phyloP scores from a whole-genome alignment of 2,888 invertebrate genomes.

The Eupithecia centaureata region DNA sequence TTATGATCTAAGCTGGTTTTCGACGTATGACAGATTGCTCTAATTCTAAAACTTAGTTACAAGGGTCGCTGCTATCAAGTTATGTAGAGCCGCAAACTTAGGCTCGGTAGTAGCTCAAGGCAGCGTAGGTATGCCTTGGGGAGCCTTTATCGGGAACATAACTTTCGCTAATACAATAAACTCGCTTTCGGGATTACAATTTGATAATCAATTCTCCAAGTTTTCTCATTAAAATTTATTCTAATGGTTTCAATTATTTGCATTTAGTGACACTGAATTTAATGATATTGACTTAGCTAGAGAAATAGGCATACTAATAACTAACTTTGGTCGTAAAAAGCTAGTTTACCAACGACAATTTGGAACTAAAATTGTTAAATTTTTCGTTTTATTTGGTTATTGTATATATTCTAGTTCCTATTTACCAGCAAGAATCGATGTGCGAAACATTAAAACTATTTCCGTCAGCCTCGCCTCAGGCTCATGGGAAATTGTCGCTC shows the following conservation, averaged over 20 bases:
- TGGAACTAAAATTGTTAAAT: not conserved
- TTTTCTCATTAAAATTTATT: slow-evolving; percentile 42
- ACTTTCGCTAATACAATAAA: slow-evolving; percentile 58
- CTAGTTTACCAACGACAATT: too few species aligned
- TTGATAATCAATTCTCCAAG: slow-evolving; percentile 56
- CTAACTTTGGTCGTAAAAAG: not conserved
- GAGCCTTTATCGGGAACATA: slow-evolving; percentile 52
- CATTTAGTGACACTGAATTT: slow-evolving; percentile 3
- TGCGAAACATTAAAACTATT: slow-evolving; percentile 27
- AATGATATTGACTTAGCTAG: not conserved
- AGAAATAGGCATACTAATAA: not conserved
- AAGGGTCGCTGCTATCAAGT: slow-evolving; percentile 66
- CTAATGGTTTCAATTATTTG: slow-evolving; percentile 23
- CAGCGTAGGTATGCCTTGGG: slow-evolving; percentile 39
- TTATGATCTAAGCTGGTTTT: slow-evolving; percentile 50
- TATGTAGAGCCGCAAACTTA: slow-evolving; percentile 61
- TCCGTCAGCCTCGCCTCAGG: slow-evolving; percentile 40
- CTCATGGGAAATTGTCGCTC: slow-evolving; percentile 62
- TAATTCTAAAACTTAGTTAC: slow-evolving; percentile 67
- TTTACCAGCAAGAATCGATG: slow-evolving; percentile 15
- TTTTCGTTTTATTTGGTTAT: too few species aligned
- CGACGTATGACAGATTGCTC: slow-evolving; percentile 64
- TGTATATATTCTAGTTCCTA: not conserved
- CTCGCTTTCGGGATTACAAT: slow-evolving; percentile 48
- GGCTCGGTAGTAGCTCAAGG: slow-evolving; percentile 44